Evolutionary conservation across 2,888 invertebrate species (phyloP).

Genomic region (Monochamus alternatus): DNA sequence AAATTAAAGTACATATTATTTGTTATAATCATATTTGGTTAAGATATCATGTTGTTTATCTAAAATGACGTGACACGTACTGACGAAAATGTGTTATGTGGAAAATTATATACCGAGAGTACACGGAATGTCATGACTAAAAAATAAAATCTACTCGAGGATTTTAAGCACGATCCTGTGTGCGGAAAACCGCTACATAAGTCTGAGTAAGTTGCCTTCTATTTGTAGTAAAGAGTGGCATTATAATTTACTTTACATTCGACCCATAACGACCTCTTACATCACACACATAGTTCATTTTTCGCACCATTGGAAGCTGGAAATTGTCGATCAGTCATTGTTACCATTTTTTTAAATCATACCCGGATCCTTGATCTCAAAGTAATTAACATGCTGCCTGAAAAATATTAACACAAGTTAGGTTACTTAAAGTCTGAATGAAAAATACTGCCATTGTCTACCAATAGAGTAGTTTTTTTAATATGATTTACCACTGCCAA

Average conservation of each 20-base stretch:
- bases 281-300: constrained; percentile 35
- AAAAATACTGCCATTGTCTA: background rate
- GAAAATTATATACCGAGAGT: constrained; percentile 43
- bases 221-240: constrained; percentile 49
- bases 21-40: constrained; percentile 44
- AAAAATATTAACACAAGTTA: background rate
- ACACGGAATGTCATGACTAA: constrained; percentile 45
- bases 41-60: constrained; percentile 46
- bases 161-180: constrained; percentile 59
- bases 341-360: constrained; percentile 25
- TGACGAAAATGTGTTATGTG: constrained; percentile 45
- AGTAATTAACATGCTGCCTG: constrained; percentile 12
- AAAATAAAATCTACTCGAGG: constrained; percentile 43
- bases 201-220: constrained; percentile 73
- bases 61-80: constrained; percentile 47
- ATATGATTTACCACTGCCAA: constrained; percentile 8
- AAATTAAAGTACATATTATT: constrained; percentile 38
- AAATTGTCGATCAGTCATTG: constrained; percentile 23
- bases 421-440: constrained; percentile 5
- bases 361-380: constrained; percentile 27
- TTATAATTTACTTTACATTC: constrained; percentile 39
- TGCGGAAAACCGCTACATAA: constrained; percentile 69
- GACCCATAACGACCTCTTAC: constrained; percentile 28
- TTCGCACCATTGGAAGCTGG: background rate
- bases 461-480: constrained; percentile 9